Base-by-base conservation (phyloP, 2,113 vertebrate species). In the Caracal caracal region DNA sequence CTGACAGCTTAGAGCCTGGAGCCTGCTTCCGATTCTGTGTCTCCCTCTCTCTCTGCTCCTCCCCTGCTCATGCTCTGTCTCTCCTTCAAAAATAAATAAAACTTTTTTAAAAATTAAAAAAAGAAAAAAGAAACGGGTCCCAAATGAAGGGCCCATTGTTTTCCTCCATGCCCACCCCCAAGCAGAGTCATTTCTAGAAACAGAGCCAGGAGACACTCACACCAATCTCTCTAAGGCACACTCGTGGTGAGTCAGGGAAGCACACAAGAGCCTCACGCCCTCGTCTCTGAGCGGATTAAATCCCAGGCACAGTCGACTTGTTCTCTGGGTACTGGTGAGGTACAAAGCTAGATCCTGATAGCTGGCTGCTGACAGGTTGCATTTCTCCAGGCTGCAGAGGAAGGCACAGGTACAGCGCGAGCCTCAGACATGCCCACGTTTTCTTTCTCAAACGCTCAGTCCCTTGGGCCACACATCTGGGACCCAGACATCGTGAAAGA, bases 331-430 rank as follows among this genome's bases (percentile, higher is more conserved):
- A 11, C 88, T 20, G n/a, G 22, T 24, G 49, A 94, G 37, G 5
- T 61, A 10, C 0, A 16, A 13, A 20, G 75, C 56, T 17, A 96
- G 47, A 10, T 2, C 4, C 49, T 30, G 59, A 2, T 8, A 61
- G 49, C 37, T 12, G 20, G 82, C 40, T 0, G 0, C 68, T 0
- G 40, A 68, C 59, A 94, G 59, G 76, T 15, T 40, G 22, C 93
- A 94, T 15, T 70, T 92, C 93, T 94, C 95, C 68, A 94, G 76
- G 35, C 95, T 94, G 81, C 0, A 1, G 43, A 16, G 4, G 47
- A 13, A 24, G 11, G 43, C 1, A 3, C 3, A 16, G 53, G 15
- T 0, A 1, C 4, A 6, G 2, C 26, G 13, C 19, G 35, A 88
- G 75, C 35, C 12, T 17, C 30, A 12, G 3, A 8, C 1, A 16